Base-by-base conservation (phyloP, 2,113 vertebrate species). In the Poeciliopsis occidentalis region DNA sequence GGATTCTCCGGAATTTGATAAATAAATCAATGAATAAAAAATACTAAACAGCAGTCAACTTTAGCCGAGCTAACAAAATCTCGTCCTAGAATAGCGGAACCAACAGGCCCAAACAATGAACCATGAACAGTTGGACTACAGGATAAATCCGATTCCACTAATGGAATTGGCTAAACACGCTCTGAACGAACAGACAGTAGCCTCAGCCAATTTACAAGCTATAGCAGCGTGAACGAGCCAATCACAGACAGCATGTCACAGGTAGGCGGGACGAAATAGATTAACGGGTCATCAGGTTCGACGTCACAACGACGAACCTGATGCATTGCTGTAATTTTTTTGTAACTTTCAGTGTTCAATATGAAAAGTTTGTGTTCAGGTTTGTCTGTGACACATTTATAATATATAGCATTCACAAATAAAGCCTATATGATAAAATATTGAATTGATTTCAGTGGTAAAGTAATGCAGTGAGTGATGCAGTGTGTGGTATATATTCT, bases 81-180 rank as follows among this genome's bases (percentile, higher is more conserved):
- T 41, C 51, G 11, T 62, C 27, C 41, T 27, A 11, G 37, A 87
- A 86, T 3, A 44, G 17, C 64, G 67, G 71, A 37, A 61, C 81
- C 68, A 68, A 13, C 4, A 30, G 30, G 75, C 51, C 51, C 51
- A n/a, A 54, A 57, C 66, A 75, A 71, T 69, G 73, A 57, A 70
- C 37, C 57, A 41, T 64, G 29, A 73, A 30, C 61, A 67, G 81
- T 71, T 63, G 57, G 34, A 62, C 85, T 71, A 71, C 72, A 79
- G 74, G 82, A 75, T 90, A 78, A 81, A 70, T 75, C 90, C 93
- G 89, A 94, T 91, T 73, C 92, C 90, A 85, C 87, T 92, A 93
- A 93, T 92, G 84, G 89, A 92, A 93, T 92, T 91, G 88, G 86
- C 93, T 93, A 93, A 94, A 93, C 92, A 93, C 71, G 63, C 54